phyloP scores from a whole-genome alignment of 2,113 vertebrate genomes.

The Laterallus jamaicensis region DNA sequence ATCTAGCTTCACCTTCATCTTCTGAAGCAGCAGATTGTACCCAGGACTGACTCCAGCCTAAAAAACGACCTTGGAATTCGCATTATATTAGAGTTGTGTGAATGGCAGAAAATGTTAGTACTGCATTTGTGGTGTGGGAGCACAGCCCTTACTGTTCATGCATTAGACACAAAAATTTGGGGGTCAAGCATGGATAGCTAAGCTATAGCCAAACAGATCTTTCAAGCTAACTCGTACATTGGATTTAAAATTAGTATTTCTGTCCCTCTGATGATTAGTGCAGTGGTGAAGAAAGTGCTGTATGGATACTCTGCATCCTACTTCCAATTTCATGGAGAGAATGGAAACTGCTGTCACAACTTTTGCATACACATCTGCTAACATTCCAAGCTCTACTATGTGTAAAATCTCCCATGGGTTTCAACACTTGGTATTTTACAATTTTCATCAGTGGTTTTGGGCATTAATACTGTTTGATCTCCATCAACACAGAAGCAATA shows the following conservation, averaged over 20 bases:
- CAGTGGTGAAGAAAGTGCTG: background rate
- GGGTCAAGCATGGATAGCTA: background rate
- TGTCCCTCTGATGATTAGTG: background rate
- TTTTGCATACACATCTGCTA: background rate
- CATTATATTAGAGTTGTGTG: background rate
- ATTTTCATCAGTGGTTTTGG: background rate
- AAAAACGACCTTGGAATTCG: background rate
- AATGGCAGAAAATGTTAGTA: background rate
- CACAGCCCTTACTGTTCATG: background rate
- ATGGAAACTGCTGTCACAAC: background rate
- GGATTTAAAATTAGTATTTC: background rate
- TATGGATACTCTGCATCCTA: background rate
- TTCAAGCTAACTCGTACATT: background rate
- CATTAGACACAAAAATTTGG: background rate
- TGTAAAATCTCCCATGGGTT: background rate
- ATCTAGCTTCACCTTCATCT: background rate
- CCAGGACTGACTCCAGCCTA: background rate
- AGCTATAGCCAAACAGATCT: background rate
- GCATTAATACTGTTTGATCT: background rate
- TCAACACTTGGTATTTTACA: background rate
- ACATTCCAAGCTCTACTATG: background rate
- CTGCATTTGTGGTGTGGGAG: background rate
- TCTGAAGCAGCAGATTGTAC: background rate
- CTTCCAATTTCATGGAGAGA: background rate
- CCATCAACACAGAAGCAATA: background rate